phyloP scores from a whole-genome alignment of 1,140 invertebrate genomes.

The Thereuonema tuberculata region DNA sequence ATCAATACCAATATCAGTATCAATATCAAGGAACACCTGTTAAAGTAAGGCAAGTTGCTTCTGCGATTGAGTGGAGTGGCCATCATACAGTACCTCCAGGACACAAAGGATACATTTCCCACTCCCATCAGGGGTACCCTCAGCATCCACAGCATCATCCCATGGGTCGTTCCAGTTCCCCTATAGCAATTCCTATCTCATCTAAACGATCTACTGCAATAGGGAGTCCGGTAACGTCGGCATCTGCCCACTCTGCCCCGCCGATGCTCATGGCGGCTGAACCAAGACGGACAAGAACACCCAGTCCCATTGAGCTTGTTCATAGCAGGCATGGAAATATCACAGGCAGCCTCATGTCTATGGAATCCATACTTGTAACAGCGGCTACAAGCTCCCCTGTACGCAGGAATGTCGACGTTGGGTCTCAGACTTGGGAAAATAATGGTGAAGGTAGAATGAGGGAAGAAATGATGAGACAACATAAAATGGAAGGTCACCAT shows the following conservation, averaged over 20 bases:
- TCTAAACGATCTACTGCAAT: background rate
- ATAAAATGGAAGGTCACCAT: background rate
- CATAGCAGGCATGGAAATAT: background rate
- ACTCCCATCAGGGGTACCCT: background rate
- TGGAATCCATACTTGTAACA: constrained; percentile 8
- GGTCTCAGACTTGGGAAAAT: background rate
- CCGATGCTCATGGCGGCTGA: background rate
- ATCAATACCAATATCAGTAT: background rate
- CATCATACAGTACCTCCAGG: background rate
- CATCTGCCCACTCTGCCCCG: constrained; percentile 2
- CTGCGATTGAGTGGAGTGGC: background rate
- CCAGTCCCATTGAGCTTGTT: constrained; percentile 1
- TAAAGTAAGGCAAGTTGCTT: background rate
- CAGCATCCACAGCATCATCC: background rate
- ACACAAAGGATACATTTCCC: background rate
- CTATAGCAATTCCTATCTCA: background rate
- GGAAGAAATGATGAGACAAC: background rate
- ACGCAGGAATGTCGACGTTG: background rate
- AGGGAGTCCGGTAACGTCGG: background rate
- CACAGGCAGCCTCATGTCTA: constrained; percentile 7
- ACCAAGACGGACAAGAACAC: background rate
- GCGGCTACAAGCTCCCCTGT: background rate
- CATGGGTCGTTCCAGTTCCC: background rate
- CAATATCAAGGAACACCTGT: background rate
- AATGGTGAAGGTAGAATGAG: background rate